These are phyloP conservation scores for Psammodynastes pulverulentus DNA, from an alignment of 2,113 vertebrate genomes.

Conservation along the genomic window DNA sequence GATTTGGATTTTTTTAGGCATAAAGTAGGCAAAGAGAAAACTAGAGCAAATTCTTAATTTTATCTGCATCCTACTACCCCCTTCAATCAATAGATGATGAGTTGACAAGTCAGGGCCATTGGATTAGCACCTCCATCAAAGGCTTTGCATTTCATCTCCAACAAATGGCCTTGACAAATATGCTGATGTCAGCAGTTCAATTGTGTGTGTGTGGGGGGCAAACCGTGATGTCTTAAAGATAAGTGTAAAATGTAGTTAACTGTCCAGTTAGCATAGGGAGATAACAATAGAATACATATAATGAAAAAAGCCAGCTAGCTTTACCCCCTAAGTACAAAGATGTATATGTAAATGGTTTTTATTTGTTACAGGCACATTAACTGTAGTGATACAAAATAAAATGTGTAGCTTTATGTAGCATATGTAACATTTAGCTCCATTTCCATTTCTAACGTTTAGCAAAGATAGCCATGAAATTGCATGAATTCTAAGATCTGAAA, in stretches of 20 bases:
- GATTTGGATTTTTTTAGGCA: not conserved
- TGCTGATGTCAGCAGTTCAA: not conserved
- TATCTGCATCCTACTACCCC: not conserved
- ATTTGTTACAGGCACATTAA: not conserved
- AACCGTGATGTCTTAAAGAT: not conserved
- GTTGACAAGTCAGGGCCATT: not conserved
- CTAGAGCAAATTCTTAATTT: not conserved
- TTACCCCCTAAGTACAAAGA: not conserved
- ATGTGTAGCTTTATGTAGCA: not conserved
- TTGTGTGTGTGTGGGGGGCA: no score
- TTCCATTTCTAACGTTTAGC: not conserved
- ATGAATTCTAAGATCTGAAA: not conserved
- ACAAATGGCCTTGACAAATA: not conserved
- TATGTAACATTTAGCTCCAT: not conserved
- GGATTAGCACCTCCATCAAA: not conserved
- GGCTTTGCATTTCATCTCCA: not conserved
- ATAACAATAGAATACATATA: not conserved
- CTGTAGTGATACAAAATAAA: not conserved
- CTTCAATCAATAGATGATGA: not conserved
- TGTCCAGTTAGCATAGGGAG: not conserved
- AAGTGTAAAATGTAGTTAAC: not conserved
- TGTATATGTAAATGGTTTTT: not conserved
- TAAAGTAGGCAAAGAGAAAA: not conserved
- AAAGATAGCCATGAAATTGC: not conserved
- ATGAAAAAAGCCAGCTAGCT: not conserved